Evolutionary conservation across 30 jellyfish, hydroid and myxozoan species (phyloP).

Genomic region (Chrysaora quinquecirrha): DNA sequence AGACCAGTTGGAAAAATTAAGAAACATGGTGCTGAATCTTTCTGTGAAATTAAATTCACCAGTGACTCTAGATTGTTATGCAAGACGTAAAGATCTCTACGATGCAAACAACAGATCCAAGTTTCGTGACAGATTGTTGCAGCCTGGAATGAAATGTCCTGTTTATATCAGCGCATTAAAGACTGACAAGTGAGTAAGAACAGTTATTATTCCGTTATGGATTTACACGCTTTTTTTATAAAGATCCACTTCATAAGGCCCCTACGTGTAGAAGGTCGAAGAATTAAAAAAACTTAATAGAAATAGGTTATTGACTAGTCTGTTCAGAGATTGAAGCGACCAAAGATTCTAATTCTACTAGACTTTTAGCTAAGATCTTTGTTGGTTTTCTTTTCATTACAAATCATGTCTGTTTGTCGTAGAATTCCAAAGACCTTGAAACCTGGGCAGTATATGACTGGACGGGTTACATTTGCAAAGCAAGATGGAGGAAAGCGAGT

Average conservation of each 20-base stretch:
- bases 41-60: slow-evolving; percentile 64
- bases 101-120: slow-evolving; percentile 45
- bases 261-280: too few species aligned
- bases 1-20: slow-evolving; percentile 71
- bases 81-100: slow-evolving; percentile 69
- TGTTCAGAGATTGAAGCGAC: too few species aligned
- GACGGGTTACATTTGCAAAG: slow-evolving; percentile 66
- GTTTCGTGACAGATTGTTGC: slow-evolving; percentile 49
- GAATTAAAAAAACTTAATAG: too few species aligned
- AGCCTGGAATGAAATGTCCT: slow-evolving; percentile 66
- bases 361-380: too few species aligned
- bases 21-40: slow-evolving; percentile 68
- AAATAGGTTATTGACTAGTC: too few species aligned
- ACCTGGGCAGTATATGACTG: slow-evolving; percentile 82
- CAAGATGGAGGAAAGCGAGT: slow-evolving; percentile 57
- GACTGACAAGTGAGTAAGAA: slow-evolving; percentile 74
- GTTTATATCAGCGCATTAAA: slow-evolving; percentile 71
- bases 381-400: too few species aligned
- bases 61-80: slow-evolving; percentile 67
- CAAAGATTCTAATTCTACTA: too few species aligned
- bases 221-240: too few species aligned
- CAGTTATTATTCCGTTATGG: too few species aligned
- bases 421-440: slow-evolving; percentile 82
- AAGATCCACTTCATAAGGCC: too few species aligned
- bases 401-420: too few species aligned